Conservation (phyloP, 1,140 invertebrate genomes). For the Drosophila kurseongensis region DNA sequence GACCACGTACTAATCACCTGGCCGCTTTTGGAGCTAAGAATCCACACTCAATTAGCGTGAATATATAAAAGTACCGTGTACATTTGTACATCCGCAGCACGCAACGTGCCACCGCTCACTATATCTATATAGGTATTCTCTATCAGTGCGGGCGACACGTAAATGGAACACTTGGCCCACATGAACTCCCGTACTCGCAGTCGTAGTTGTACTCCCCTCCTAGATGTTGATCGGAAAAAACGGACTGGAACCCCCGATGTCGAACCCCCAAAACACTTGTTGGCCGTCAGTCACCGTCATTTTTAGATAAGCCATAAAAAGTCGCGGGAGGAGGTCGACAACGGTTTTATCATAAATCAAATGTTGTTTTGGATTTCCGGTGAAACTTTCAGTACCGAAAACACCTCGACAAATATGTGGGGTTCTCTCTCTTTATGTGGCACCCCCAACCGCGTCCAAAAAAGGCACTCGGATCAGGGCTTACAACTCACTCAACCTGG, state of each 20-base stretch:
- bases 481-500: constrained; percentile 23
- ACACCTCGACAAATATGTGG: constrained; percentile 18
- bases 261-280: constrained; percentile 29
- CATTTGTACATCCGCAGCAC: constrained; percentile 50
- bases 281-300: constrained; percentile 42
- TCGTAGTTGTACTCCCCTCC: background rate
- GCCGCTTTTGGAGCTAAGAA: constrained; percentile 48
- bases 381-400: constrained; percentile 58
- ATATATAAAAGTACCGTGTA: constrained; percentile 20
- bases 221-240: constrained; percentile 1
- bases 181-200: constrained; percentile 26
- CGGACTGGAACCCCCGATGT: background rate
- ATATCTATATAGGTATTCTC: constrained; percentile 2
- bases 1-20: constrained; percentile 71
- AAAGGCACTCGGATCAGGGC: constrained; percentile 12
- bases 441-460: background rate
- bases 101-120: constrained; percentile 23
- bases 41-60: constrained; percentile 39
- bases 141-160: constrained; percentile 32
- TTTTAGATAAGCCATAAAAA: constrained; percentile 78
- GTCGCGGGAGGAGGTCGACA: constrained; percentile 40
- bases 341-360: constrained; percentile 74
- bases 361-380: constrained; percentile 79
- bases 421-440: constrained; percentile 32
- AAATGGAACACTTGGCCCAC: constrained; percentile 63